Evolutionary conservation across 2,888 invertebrate genomes (phyloP).

Genomic region (Globia sparganii): DNA sequence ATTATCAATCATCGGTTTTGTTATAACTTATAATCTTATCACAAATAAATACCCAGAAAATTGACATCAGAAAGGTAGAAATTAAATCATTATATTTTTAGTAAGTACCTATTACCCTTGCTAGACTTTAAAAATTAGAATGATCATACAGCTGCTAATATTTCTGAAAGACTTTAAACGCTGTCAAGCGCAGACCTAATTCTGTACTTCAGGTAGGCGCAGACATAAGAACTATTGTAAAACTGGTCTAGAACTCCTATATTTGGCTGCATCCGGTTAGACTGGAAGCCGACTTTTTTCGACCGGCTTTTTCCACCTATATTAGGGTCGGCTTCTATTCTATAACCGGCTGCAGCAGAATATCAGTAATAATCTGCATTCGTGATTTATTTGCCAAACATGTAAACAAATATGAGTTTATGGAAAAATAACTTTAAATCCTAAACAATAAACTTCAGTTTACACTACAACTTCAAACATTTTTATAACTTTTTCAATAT

Average conservation of each 20-base stretch:
- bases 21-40: slow-evolving; percentile 3
- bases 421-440: too few relatives aligned
- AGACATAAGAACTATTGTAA: background rate
- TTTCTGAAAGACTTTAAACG: background rate
- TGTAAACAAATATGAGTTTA: too few relatives aligned
- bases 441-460: too few relatives aligned
- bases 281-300: background rate
- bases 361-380: too few relatives aligned
- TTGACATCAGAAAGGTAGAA: background rate
- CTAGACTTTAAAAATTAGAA: background rate
- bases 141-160: background rate
- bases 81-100: background rate
- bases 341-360: background rate
- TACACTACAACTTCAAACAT: too few relatives aligned
- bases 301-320: too few relatives aligned
- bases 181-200: background rate
- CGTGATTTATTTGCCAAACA: too few relatives aligned
- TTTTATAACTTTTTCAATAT: too few relatives aligned
- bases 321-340: background rate
- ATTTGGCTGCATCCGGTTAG: background rate
- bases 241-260: background rate
- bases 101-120: background rate
- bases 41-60: background rate
- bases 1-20: background rate
- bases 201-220: background rate